These are phyloP conservation scores for Albula glossodonta DNA, from an alignment of 2,113 vertebrate genomes.

Conservation along the genomic window DNA sequence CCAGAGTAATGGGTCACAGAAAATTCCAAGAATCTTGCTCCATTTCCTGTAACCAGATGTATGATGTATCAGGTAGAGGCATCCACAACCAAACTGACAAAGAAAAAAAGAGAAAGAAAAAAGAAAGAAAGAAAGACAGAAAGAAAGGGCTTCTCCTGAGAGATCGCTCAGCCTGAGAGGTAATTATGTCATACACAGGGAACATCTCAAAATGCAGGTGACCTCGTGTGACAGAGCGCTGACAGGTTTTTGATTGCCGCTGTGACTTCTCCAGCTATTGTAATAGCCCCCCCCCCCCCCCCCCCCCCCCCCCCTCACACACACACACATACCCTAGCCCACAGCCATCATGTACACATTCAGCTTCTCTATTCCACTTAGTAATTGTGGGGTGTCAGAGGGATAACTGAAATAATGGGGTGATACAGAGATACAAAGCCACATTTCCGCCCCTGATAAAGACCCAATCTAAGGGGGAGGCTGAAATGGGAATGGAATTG, in stretches of 20 bases:
- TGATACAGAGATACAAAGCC: neutral
- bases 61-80: neutral
- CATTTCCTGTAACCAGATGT: neutral
- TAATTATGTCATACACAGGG: slow-evolving; percentile 7
- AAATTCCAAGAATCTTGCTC: neutral
- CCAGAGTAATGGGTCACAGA: neutral
- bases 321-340: too few species aligned
- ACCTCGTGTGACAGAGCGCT: neutral
- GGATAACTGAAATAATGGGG: neutral
- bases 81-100: neutral
- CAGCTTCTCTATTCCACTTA: neutral
- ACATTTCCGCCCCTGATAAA: neutral
- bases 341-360: neutral
- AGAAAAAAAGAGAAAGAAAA: too few species aligned
- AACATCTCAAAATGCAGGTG: neutral
- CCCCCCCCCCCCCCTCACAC: too few species aligned
- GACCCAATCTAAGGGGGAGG: neutral
- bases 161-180: neutral
- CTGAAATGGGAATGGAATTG: slow-evolving; percentile 7
- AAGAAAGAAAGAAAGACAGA: too few species aligned
- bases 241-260: slow-evolving; percentile 18
- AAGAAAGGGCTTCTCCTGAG: neutral
- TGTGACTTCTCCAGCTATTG: neutral
- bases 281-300: slow-evolving; percentile 15
- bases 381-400: slow-evolving; percentile 6